Conservation (phyloP, 2,888 invertebrate species). For the Hartigia nigra region DNA sequence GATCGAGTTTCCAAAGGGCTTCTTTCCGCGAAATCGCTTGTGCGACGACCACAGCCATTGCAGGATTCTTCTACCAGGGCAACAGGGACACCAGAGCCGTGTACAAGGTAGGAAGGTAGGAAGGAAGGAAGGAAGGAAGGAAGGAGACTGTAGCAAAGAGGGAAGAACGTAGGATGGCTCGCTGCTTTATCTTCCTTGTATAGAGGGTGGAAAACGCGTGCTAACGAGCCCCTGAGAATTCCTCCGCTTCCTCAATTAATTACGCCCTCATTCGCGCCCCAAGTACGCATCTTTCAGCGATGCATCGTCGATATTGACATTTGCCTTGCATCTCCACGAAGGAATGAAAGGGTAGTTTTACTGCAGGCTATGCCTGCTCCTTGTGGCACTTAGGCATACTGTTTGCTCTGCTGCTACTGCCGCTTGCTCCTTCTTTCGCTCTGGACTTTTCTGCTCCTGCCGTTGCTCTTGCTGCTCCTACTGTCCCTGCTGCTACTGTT, state of each 20-base stretch:
- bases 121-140: not conserved
- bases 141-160: not conserved
- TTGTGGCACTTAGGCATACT: constrained; percentile 1
- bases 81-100: not conserved
- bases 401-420: not conserved
- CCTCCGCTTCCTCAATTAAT: constrained; percentile 57
- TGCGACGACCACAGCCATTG: too few relatives aligned
- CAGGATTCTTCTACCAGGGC: not conserved
- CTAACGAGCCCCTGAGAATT: constrained; percentile 36
- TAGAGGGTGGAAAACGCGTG: constrained; percentile 19
- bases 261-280: constrained; percentile 64
- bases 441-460: constrained; percentile 21
- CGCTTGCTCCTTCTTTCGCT: constrained; percentile 15
- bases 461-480: constrained; percentile 15
- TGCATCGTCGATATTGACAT: constrained; percentile 61
- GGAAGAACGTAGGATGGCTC: not conserved
- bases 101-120: not conserved
- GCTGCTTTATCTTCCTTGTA: not conserved
- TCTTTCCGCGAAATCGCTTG: not conserved
- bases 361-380: not conserved
- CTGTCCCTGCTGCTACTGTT: too few relatives aligned
- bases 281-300: constrained; percentile 45
- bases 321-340: constrained; percentile 50
- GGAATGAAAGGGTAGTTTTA: not conserved
- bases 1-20: not conserved